A percentile compares a stretch with the other conserved stretches of the same genome.
These are phyloP conservation scores for Latrodectus elegans DNA, from an alignment of 2,888 invertebrate species.

Conservation along the genomic window DNA sequence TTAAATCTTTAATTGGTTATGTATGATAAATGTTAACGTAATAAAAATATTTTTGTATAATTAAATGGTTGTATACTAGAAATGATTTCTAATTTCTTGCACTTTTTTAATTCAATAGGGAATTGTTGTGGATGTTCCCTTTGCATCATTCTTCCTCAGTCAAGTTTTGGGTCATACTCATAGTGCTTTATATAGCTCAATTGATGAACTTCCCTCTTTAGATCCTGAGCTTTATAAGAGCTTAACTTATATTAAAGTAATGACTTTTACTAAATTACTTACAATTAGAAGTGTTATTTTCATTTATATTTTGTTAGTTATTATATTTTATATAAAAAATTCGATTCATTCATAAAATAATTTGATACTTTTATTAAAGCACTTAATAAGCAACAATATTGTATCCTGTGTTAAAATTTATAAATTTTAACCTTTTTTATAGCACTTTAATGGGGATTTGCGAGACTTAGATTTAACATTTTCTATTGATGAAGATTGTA, in stretches of 20 bases:
- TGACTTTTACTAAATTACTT: not conserved
- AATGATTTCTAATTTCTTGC: no score
- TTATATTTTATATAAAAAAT: not conserved
- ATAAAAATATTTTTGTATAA: no score
- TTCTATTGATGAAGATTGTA: constrained; percentile 94
- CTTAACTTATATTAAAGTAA: constrained; percentile 91
- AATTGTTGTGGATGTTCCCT: constrained; percentile 98
- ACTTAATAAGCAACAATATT: no score
- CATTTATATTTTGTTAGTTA: not conserved
- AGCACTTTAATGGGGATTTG: constrained; percentile 85
- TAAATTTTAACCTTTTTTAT: constrained; percentile 13
- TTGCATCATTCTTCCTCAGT: constrained; percentile 98
- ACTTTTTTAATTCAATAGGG: constrained; percentile 79
- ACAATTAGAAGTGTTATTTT: no score
- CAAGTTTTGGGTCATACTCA: constrained; percentile 93
- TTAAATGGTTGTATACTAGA: no score
- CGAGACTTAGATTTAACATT: constrained; percentile 95
- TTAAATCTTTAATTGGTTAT: no score
- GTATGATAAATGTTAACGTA: no score
- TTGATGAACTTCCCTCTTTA: constrained; percentile 97
- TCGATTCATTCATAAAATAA: not conserved
- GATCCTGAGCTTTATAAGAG: constrained; percentile 97
- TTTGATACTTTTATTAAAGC: not conserved
- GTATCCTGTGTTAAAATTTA: not conserved
- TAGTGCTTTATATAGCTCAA: constrained; percentile 94